Percentiles rank a stretch among this genome's conserved stretches.
Evolutionary conservation across 2,888 invertebrate genomes (phyloP).

Genomic region (Drosophila pseudotakahashii): DNA sequence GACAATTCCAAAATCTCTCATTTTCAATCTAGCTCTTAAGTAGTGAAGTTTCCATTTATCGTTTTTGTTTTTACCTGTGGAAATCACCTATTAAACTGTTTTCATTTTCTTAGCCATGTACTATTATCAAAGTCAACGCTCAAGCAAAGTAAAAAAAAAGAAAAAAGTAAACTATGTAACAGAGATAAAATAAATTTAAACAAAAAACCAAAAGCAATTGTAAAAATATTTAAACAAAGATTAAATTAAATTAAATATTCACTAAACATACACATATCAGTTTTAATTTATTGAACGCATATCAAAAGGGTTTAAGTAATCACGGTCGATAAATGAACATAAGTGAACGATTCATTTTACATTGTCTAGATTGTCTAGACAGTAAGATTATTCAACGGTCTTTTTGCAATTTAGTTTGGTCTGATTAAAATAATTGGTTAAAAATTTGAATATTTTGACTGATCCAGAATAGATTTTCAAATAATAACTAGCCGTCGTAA

Average conservation of each 20-base stretch:
- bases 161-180: constrained; percentile 43
- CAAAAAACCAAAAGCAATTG: constrained; percentile 72
- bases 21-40: constrained; percentile 42
- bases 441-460: no score
- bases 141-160: constrained; percentile 27
- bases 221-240: constrained; percentile 54
- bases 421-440: no score
- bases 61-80: constrained; percentile 32
- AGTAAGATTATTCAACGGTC: no score
- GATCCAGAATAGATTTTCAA: no score
- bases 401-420: no score
- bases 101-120: constrained; percentile 31
- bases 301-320: not conserved
- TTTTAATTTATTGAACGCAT: constrained; percentile 9
- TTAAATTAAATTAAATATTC: constrained; percentile 67
- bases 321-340: not conserved
- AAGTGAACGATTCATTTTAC: no score
- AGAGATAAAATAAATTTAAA: constrained; percentile 22
- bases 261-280: constrained; percentile 52
- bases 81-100: constrained; percentile 21
- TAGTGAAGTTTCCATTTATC: constrained; percentile 39
- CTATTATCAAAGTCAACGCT: constrained; percentile 38
- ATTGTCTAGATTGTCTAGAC: no score
- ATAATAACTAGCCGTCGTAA: no score
- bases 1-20: constrained; percentile 42